Percentiles rank a stretch among this genome's conserved stretches.
Evolutionary conservation across 2,113 vertebrate genomes (phyloP).

Genomic region (Nothobranchius furzeri): DNA sequence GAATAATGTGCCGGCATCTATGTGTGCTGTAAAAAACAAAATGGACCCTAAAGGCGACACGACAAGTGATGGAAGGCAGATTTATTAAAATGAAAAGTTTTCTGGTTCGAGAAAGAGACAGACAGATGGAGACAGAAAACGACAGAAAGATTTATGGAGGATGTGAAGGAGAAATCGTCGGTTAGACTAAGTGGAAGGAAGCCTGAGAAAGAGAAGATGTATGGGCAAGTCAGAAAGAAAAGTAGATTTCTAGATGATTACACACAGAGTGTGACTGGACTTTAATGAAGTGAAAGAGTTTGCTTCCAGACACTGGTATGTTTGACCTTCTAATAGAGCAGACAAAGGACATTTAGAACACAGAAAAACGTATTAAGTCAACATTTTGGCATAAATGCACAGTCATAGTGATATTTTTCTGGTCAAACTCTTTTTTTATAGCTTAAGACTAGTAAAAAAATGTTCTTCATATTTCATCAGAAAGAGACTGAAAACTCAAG

Average conservation of each 20-base stretch:
- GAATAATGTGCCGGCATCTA: slow-evolving; percentile 1
- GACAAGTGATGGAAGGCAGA: slow-evolving; percentile 34
- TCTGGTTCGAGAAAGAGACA: slow-evolving; percentile 15
- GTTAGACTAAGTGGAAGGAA: slow-evolving; percentile 1
- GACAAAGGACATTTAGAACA: background rate
- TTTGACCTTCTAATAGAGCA: background rate
- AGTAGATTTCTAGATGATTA: background rate
- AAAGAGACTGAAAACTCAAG: no score
- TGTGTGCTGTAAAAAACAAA: background rate
- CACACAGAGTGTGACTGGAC: background rate
- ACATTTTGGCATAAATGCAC: background rate
- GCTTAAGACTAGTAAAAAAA: no score
- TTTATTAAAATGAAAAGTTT: slow-evolving; percentile 29
- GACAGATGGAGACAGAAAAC: background rate
- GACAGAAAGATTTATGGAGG: slow-evolving; percentile 12
- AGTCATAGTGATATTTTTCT: background rate
- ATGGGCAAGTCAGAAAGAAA: background rate
- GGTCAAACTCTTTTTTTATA: background rate
- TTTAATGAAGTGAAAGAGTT: slow-evolving; percentile 1
- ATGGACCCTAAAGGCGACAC: background rate
- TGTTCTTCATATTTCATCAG: no score
- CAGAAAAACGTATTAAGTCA: background rate
- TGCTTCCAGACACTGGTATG: background rate
- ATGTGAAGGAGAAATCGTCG: background rate
- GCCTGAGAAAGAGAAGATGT: background rate